Evolutionary conservation across 2,797 vertebrate species (phyloP).

Genomic region (Acrossocheilus fasciatus): DNA sequence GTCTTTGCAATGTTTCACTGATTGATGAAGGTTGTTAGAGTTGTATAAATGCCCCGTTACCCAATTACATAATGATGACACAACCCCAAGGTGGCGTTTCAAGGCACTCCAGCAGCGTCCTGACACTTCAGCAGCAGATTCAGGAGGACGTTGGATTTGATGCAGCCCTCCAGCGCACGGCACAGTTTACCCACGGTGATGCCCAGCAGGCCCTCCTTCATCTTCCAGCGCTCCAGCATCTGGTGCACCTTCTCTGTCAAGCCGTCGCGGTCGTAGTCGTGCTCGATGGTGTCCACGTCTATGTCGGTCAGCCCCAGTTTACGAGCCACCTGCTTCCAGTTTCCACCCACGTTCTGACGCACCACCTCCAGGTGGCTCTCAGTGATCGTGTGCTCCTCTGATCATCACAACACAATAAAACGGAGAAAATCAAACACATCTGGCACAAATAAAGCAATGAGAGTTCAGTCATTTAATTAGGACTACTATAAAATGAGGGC

Average conservation of each 20-base stretch:
- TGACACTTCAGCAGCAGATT: slow-evolving; percentile 67
- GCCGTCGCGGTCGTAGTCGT: slow-evolving; percentile 88
- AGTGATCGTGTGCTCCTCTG: slow-evolving; percentile 72
- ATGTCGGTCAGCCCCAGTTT: slow-evolving; percentile 82
- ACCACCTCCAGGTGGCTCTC: slow-evolving; percentile 87
- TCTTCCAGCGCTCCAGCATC: slow-evolving; percentile 90
- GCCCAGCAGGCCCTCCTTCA: slow-evolving; percentile 88
- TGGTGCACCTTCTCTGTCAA: slow-evolving; percentile 94
- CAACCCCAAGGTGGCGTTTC: background rate
- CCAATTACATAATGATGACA: background rate
- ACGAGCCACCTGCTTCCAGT: slow-evolving; percentile 90
- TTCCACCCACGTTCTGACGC: slow-evolving; percentile 83
- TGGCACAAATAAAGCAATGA: background rate
- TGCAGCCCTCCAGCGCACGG: slow-evolving; percentile 76
- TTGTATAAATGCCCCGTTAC: background rate
- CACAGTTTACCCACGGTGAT: slow-evolving; percentile 89
- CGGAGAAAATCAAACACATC: background rate
- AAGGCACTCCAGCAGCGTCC: background rate
- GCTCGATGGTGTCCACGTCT: slow-evolving; percentile 91
- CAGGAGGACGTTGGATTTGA: slow-evolving; percentile 81
- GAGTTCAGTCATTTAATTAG: background rate
- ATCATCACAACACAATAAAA: background rate
- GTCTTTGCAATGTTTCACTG: background rate
- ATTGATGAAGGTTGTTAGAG: background rate
- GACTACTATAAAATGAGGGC: background rate